Conservation (phyloP, 2,797 vertebrate genomes). For the Antennarius maculatus region DNA sequence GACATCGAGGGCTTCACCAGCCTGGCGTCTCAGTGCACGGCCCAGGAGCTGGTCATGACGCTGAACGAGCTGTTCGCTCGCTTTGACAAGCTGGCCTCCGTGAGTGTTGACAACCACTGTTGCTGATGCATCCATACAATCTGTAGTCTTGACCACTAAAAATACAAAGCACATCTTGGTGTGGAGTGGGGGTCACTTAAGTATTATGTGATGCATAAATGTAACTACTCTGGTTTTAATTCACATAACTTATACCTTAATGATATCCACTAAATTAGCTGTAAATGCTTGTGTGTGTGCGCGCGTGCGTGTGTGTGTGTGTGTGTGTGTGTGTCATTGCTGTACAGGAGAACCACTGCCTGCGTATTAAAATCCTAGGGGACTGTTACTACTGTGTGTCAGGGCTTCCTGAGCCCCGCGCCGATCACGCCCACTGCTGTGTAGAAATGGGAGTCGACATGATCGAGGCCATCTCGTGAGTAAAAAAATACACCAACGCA, state of each 20-base stretch:
- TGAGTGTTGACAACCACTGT: conserved; percentile 55
- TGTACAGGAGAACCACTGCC: conserved; percentile 93
- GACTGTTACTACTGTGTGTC: conserved; percentile 99
- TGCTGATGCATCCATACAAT: conserved; percentile 30
- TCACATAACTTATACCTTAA: conserved; percentile 45
- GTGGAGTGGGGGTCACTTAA: conserved; percentile 23
- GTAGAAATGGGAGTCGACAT: conserved; percentile 99
- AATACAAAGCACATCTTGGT: conserved; percentile 19
- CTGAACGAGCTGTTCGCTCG: conserved; percentile 85
- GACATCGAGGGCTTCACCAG: conserved; percentile 87
- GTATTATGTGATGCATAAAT: conserved; percentile 44
- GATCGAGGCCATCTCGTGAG: conserved; percentile 98
- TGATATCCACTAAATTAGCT: conserved; percentile 16
- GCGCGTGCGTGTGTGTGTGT: conserved; percentile 1
- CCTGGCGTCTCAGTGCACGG: conserved; percentile 84
- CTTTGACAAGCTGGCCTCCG: conserved; percentile 85
- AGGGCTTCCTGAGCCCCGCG: conserved; percentile 91
- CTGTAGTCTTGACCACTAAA: conserved; percentile 13
- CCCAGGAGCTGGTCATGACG: conserved; percentile 86
- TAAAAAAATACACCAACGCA: conserved; percentile 22
- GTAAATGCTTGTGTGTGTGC: not conserved
- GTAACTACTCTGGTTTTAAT: conserved; percentile 36
- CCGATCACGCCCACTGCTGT: conserved; percentile 97
- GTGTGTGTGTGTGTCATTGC: conserved; percentile 36
- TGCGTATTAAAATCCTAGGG: conserved; percentile 96